Evolutionary conservation across 1,140 invertebrate genomes (phyloP), one percentile per base, ranked within the genome.

Genomic region (Gonatopus flavifemur): DNA sequence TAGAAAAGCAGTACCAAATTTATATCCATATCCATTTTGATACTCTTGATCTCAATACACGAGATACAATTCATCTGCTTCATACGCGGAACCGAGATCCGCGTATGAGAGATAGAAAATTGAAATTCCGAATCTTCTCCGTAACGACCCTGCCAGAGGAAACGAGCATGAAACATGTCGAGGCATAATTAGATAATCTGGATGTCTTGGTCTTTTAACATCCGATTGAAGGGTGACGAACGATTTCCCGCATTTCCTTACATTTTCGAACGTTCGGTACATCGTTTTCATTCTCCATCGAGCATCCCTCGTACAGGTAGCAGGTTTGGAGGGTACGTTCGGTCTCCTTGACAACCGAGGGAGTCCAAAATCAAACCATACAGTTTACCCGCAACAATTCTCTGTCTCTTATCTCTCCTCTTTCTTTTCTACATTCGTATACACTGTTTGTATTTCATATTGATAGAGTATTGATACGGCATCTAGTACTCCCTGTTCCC

Each of bases 381-480:
- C 49, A 18, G 38, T 41, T 49, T 43, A 5, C 30, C n/a, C n/a
- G n/a, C n/a, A n/a, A n/a, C n/a, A n/a, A n/a, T n/a, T n/a, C n/a
- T 52, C 39, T 38, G 28, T 4, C 35, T 39, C 21, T 25, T 39
- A 45, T 49, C 32, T 47, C 44, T 49, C 52, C 40, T 21, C 18
- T 51, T 42, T 39, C 28, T 46, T 43, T 41, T 44, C 49, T 60
- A 62, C 56, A 53, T 55, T 55, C 57, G 38, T 41, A 57, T 62
- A 49, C 57, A 48, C 57, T 76, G 70, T 77, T 76, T 77, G 71
- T 74, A 69, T 75, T 77, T 75, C 70, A 76, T 77, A 77, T 77
- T 77, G 74, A 77, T 77, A 75, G 67, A 77, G 74, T 72, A 75
- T 76, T 72, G 72, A 75, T 74, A 69, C 62, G 59, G 56, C 54